These are phyloP conservation scores for Sebastes trivittatus DNA, from an alignment of 2,797 vertebrate species.

Conservation along the genomic window DNA sequence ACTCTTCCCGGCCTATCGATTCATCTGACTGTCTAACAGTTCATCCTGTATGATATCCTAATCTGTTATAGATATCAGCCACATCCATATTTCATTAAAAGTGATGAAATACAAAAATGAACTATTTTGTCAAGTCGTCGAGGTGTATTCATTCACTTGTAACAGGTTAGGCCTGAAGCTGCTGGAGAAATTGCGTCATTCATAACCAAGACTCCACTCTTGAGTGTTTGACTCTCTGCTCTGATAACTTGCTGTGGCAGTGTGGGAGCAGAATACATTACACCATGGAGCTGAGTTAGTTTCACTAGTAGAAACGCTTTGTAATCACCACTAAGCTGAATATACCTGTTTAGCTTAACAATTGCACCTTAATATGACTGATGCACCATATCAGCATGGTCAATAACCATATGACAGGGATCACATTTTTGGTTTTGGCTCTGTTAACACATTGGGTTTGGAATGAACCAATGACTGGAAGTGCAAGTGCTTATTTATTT, in stretches of 20 bases:
- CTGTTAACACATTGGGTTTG: background rate
- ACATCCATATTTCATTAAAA: constrained; percentile 40
- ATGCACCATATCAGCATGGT: background rate
- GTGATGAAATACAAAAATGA: constrained; percentile 12
- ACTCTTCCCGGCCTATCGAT: constrained; percentile 8
- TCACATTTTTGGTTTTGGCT: background rate
- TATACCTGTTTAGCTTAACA: background rate
- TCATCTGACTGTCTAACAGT: constrained; percentile 11
- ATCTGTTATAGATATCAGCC: constrained; percentile 22
- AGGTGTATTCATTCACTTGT: background rate
- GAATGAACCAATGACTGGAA: background rate
- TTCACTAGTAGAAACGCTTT: background rate
- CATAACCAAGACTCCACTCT: background rate
- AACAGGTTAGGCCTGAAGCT: background rate
- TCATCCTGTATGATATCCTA: constrained; percentile 1
- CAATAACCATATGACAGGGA: background rate
- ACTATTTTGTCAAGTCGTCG: constrained; percentile 7
- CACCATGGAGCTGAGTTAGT: background rate
- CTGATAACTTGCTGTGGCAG: background rate
- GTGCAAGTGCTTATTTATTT: background rate
- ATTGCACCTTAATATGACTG: background rate
- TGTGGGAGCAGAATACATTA: background rate
- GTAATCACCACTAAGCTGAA: background rate
- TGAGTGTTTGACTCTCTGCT: background rate
- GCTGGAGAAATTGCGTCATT: constrained; percentile 20